Percentiles rank a stretch among this genome's conserved stretches.
Evolutionary conservation across 2,797 vertebrate species (phyloP).

Genomic region (Spea hammondii): DNA sequence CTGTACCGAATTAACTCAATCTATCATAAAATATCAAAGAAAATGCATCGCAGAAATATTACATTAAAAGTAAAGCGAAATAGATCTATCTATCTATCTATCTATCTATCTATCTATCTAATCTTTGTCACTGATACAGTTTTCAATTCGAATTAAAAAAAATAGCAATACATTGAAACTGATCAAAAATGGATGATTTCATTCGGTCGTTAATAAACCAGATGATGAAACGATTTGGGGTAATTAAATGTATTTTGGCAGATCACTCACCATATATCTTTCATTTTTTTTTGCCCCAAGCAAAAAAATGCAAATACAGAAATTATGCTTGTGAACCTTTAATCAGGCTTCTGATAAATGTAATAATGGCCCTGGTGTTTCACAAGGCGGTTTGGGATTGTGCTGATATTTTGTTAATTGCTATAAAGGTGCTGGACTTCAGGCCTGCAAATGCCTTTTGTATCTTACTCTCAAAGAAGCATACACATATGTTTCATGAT

Average conservation of each 20-base stretch:
- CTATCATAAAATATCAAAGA: too few relatives aligned
- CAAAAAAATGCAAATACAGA: conserved; percentile 65
- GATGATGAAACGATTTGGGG: conserved; percentile 15
- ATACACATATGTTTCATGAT: neutral
- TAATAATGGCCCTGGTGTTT: conserved; percentile 61
- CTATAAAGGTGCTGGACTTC: conserved; percentile 30
- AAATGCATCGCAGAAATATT: neutral
- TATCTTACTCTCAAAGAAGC: neutral
- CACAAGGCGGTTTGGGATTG: neutral
- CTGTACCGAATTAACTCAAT: neutral
- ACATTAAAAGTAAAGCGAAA: neutral
- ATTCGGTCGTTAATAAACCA: conserved; percentile 15
- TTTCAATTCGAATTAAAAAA: too few relatives aligned
- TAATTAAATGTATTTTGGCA: conserved; percentile 47
- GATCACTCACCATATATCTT: conserved; percentile 35
- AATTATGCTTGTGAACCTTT: conserved; percentile 62
- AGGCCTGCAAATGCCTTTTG: conserved; percentile 58
- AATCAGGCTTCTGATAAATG: conserved; percentile 69
- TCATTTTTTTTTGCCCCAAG: conserved; percentile 58
- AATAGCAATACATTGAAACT: neutral
- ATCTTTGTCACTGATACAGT: too few relatives aligned
- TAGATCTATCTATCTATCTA: neutral
- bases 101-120: neutral
- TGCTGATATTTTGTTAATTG: neutral
- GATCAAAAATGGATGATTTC: neutral